phyloP scores from a whole-genome alignment of 1,140 invertebrate genomes.

The Drosophila kikkawai region DNA sequence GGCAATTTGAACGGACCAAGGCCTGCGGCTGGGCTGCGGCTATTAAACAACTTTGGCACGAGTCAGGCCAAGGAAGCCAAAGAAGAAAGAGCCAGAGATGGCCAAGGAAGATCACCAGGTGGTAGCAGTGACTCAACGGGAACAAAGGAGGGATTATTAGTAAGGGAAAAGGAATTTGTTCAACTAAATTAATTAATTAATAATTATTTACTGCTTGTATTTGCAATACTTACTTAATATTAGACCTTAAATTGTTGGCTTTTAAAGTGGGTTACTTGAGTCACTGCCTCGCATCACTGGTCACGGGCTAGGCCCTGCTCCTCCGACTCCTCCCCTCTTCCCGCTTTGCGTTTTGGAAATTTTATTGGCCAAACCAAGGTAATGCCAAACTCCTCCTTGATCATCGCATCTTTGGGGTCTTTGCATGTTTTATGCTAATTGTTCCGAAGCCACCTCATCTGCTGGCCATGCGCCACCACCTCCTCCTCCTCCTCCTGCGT shows the following conservation, averaged over 20 bases:
- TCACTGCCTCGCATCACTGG: slow-evolving; percentile 45
- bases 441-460: slow-evolving; percentile 38
- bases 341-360: slow-evolving; percentile 46
- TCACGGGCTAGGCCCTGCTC: slow-evolving; percentile 23
- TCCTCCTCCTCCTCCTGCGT: neutral
- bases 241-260: neutral
- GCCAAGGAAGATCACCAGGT: slow-evolving; percentile 8
- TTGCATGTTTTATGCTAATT: slow-evolving; percentile 72
- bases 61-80: slow-evolving; percentile 38
- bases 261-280: slow-evolving; percentile 34
- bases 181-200: too few species aligned
- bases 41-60: slow-evolving; percentile 79
- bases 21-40: slow-evolving; percentile 51
- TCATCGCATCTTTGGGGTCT: slow-evolving; percentile 16
- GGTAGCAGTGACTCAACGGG: slow-evolving; percentile 22
- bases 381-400: slow-evolving; percentile 34
- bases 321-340: slow-evolving; percentile 19
- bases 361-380: slow-evolving; percentile 50
- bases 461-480: neutral
- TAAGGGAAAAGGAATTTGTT: neutral
- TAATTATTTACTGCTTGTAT: too few species aligned
- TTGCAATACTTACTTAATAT: neutral
- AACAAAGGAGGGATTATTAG: neutral
- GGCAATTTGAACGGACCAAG: slow-evolving; percentile 55
- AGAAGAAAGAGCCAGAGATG: slow-evolving; percentile 34